A percentile compares a stretch with the other conserved stretches of the same genome.
These are phyloP conservation scores for Procambarus clarkii DNA, from an alignment of 1,140 invertebrate species.

Conservation along the genomic window DNA sequence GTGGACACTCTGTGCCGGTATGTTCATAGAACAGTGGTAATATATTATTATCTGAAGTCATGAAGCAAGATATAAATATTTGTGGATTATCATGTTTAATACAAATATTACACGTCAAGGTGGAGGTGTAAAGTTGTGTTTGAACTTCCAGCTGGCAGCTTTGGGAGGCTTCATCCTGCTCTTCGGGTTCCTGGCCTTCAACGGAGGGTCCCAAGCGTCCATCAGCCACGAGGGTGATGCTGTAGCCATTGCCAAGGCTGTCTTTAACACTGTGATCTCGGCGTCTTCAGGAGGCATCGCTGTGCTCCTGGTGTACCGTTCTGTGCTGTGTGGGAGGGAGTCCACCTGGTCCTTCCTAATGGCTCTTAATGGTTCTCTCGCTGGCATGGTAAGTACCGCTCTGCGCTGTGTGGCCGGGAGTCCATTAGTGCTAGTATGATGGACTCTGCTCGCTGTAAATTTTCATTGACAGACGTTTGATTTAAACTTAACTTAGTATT, in stretches of 20 bases:
- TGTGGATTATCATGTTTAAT: no score
- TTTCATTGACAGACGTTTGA: no score
- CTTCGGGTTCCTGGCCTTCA: conserved; percentile 81
- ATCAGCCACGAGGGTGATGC: conserved; percentile 78
- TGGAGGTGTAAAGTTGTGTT: no score
- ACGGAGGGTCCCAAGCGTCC: conserved; percentile 78
- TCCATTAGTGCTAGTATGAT: no score
- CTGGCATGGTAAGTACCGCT: conserved; percentile 77
- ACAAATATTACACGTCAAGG: no score
- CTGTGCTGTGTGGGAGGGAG: conserved; percentile 48
- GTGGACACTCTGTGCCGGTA: conserved; percentile 71
- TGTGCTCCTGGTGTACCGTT: conserved; percentile 75
- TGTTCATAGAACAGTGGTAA: background rate
- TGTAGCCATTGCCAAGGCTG: conserved; percentile 75
- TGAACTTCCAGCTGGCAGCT: conserved; percentile 76
- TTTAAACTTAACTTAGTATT: no score
- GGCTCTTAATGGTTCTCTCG: conserved; percentile 79
- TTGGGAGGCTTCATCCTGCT: conserved; percentile 80
- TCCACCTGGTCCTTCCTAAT: conserved; percentile 77
- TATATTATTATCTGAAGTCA: no score
- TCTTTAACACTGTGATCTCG: conserved; percentile 79
- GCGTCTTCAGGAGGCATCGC: conserved; percentile 77
- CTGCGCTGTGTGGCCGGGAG: no score
- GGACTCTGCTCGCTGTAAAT: no score
- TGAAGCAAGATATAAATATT: no score